phyloP scores from a whole-genome alignment of 2,797 vertebrate species.

The Smutsia temminckii region DNA sequence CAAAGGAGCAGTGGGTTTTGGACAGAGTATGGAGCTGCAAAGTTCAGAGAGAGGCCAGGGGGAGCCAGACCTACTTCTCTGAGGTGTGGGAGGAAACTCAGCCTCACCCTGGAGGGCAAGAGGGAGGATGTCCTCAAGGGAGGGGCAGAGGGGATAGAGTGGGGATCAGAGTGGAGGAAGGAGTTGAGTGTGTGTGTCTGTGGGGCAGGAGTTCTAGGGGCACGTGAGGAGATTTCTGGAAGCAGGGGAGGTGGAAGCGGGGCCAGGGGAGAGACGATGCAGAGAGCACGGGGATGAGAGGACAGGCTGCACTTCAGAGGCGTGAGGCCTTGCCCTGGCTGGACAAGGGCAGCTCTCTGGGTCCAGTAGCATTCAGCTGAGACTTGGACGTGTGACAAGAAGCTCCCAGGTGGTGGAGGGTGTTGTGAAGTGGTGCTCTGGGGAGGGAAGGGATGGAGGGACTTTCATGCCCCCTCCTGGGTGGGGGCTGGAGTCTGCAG shows the following conservation, averaged over 20 bases:
- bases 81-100: not conserved
- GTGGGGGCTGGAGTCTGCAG: not conserved
- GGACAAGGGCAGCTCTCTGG: not conserved
- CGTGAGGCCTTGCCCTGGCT: not conserved
- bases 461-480: not conserved
- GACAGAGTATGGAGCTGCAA: not conserved
- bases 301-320: not conserved
- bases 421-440: too few species aligned
- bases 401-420: not conserved
- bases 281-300: not conserved
- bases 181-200: not conserved
- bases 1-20: not conserved
- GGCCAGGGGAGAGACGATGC: not conserved
- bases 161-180: not conserved
- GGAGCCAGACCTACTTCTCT: fast-evolving
- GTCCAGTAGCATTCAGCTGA: not conserved
- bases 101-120: not conserved
- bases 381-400: not conserved
- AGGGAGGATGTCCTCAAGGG: not conserved
- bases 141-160: not conserved
- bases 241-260: not conserved
- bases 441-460: not conserved
- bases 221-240: not conserved
- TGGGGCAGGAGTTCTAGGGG: not conserved
- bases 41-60: not conserved